Evolutionary conservation across 2,113 vertebrate genomes (phyloP).

Genomic region (Ramphastos sulfuratus): DNA sequence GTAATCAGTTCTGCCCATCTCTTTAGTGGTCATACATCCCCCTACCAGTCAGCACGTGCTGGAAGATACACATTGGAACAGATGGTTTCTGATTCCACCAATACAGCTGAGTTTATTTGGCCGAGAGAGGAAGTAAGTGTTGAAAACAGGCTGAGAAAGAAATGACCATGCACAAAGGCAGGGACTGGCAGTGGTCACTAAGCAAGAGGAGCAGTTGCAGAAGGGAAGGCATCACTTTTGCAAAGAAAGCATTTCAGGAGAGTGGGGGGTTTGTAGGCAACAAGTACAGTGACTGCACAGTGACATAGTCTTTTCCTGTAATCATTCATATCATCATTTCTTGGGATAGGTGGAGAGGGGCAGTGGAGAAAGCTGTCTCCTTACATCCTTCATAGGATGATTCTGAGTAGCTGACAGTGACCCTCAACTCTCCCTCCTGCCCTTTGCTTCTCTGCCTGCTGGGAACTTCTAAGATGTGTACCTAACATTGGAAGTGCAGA

Average conservation of each 20-base stretch:
- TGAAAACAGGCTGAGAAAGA: neutral
- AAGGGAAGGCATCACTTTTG: neutral
- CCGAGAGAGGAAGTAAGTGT: neutral
- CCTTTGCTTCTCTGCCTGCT: neutral
- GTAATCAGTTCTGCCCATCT: neutral
- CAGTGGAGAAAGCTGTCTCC: neutral
- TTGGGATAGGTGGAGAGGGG: neutral
- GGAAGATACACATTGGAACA: neutral
- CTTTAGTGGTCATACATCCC: neutral
- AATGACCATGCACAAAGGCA: neutral
- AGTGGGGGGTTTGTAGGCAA: neutral
- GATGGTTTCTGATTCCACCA: neutral
- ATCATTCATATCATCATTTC: neutral
- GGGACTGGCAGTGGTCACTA: neutral
- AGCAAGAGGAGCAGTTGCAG: neutral
- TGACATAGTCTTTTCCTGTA: neutral
- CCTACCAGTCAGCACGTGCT: neutral
- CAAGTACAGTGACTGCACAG: neutral
- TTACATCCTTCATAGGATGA: neutral
- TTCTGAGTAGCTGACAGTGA: neutral
- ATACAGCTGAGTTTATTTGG: neutral
- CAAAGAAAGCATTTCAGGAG: neutral
- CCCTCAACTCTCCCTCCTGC: neutral
- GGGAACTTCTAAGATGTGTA: neutral
- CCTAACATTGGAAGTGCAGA: neutral